A percentile compares a stretch with the other conserved stretches of the same genome.
Evolutionary conservation across 2,113 vertebrate genomes (phyloP).

Genomic region (Ceyx cyanopectus): DNA sequence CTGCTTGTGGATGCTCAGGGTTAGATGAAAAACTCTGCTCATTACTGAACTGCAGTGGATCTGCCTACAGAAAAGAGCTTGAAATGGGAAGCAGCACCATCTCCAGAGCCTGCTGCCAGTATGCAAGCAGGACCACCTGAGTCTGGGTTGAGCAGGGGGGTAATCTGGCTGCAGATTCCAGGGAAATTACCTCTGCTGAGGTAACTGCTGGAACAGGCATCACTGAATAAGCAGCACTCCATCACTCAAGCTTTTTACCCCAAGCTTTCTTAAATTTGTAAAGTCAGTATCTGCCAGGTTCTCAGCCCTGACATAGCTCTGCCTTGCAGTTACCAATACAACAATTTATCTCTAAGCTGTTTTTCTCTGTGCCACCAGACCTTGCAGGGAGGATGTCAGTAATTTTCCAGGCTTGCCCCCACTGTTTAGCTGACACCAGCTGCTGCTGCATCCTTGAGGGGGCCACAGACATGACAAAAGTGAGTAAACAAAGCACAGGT

Average conservation of each 20-base stretch:
- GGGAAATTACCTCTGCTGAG: neutral
- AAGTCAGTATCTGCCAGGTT: neutral
- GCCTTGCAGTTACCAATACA: neutral
- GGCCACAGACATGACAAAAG: neutral
- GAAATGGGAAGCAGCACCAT: neutral
- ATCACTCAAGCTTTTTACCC: neutral
- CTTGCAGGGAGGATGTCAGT: neutral
- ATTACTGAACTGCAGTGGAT: neutral
- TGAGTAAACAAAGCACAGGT: neutral
- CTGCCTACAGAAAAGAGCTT: neutral
- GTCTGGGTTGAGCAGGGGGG: neutral
- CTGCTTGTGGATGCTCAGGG: neutral
- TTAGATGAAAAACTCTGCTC: neutral
- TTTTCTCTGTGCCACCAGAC: neutral
- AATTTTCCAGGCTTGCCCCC: constrained; percentile 55
- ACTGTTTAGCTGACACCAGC: neutral
- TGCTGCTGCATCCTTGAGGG: neutral
- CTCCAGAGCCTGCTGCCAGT: neutral
- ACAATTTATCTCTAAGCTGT: neutral
- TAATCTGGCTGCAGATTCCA: neutral
- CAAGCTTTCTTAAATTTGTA: neutral
- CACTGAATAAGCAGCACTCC: neutral
- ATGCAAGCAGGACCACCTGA: neutral
- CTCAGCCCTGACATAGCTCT: neutral
- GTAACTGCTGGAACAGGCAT: neutral